Evolutionary conservation across 2,113 vertebrate species (phyloP).

Genomic region (Apeltes quadracus): DNA sequence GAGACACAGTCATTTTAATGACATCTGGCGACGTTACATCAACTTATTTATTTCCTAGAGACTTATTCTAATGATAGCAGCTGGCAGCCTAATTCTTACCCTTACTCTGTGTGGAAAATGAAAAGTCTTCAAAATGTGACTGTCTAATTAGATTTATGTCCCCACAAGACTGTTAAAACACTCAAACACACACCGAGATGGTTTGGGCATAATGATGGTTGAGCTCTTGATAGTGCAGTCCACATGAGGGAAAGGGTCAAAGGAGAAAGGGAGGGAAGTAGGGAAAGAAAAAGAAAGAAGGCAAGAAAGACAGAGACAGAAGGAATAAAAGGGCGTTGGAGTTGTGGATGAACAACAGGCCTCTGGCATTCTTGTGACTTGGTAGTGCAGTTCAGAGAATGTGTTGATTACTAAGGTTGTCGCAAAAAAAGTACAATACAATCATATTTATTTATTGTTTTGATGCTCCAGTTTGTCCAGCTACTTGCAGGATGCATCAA

Average conservation of each 20-base stretch:
- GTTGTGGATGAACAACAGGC: background rate
- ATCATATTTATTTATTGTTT: background rate
- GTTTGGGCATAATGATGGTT: slow-evolving; percentile 38
- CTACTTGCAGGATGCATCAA: background rate
- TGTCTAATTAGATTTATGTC: background rate
- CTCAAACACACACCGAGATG: slow-evolving; percentile 13
- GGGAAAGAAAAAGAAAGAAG: background rate
- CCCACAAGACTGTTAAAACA: background rate
- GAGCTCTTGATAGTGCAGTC: slow-evolving; percentile 45
- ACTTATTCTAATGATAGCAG: background rate
- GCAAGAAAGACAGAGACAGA: background rate
- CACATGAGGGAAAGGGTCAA: slow-evolving; percentile 47
- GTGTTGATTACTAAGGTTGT: background rate
- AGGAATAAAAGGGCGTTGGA: background rate
- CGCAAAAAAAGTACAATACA: background rate
- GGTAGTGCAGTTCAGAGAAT: background rate
- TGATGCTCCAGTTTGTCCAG: background rate
- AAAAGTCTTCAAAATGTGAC: background rate
- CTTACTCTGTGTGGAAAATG: background rate
- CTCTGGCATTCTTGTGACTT: background rate
- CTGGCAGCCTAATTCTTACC: background rate
- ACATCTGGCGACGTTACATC: background rate
- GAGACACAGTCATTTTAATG: background rate
- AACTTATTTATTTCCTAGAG: background rate
- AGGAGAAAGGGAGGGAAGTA: background rate